These are phyloP conservation scores for Trinorchestia longiramus DNA, from an alignment of 1,140 invertebrate genomes.

Conservation along the genomic window DNA sequence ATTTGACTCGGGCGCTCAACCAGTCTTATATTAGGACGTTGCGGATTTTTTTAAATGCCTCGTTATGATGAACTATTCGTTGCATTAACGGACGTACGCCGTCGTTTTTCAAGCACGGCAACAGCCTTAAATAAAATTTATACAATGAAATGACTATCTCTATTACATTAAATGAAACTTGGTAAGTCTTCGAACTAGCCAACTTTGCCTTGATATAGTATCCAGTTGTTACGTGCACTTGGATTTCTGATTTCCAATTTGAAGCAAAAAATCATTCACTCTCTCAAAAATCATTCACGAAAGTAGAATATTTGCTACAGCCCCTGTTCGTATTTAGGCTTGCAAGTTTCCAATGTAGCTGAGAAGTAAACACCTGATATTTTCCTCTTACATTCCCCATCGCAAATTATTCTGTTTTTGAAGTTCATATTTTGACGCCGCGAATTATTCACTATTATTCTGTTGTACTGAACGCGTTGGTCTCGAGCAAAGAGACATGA, in stretches of 20 bases:
- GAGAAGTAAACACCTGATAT: background rate
- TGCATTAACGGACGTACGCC: background rate
- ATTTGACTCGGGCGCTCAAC: background rate
- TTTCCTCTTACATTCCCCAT: background rate
- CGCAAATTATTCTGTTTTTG: background rate
- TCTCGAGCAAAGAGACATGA: background rate
- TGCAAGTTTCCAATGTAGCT: background rate
- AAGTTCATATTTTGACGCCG: background rate
- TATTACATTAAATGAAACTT: background rate
- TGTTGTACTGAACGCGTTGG: background rate
- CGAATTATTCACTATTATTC: background rate
- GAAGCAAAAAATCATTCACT: too few species aligned
- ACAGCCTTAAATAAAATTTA: background rate
- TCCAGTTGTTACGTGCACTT: too few species aligned
- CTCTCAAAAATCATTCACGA: too few species aligned
- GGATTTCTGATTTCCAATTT: too few species aligned
- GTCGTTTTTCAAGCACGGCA: background rate
- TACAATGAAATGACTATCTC: background rate
- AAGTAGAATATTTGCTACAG: too few species aligned
- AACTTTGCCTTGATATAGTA: too few species aligned
- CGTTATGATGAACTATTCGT: background rate
- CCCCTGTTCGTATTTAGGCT: too few species aligned
- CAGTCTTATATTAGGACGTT: background rate
- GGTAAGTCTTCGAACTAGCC: too few species aligned
- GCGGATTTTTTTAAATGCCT: background rate